Evolutionary conservation across 2,888 invertebrate genomes (phyloP), one percentile per base, ranked within the genome.

Genomic region (Catocala fraxini): DNA sequence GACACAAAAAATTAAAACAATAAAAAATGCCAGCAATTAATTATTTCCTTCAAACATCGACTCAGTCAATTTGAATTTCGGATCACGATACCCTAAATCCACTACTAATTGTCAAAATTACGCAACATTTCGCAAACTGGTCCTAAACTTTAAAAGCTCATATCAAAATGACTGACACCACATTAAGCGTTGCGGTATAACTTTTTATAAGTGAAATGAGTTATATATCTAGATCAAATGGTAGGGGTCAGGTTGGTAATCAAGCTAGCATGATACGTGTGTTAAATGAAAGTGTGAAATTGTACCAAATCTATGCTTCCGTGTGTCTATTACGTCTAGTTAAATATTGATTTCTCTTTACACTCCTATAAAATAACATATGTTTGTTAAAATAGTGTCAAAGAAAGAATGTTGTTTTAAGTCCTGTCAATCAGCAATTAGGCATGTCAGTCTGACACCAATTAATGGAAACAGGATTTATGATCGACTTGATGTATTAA

Each of bases 121-220:
- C 55, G 58, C 58, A 72, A 72, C 15, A 1, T 65, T 68, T 68
- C 57, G 53, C 63, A 74, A 77, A 67, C 59, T 60, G 61, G 60
- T 71, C 64, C 62, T 63, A 57, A 65, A 72, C 55, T 72, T 73
- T 73, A 77, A 76, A 76, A 75, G 75, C 70, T 70, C 70, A 63
- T 72, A 83, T 84, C 83, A 84, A 75, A 78, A 58, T 88, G 85
- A 88, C 83, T 87, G 89, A 89, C 89, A 89, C 82, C 77, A 69
- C 85, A 85, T 88, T 87, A 86, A 82, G 80, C 75, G 75, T 75
- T 68, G 66, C 76, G 79, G 52, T 45, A 63, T 54, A 3, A 64
- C 51, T 46, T 79, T 79, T 76, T 78, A 80, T 75, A 68, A 68
- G 56, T 56, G 51, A 56, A 70, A 68, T 74, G 42, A 61, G 47